phyloP scores from a whole-genome alignment of 2,113 vertebrate genomes.

The Cettia cetti region DNA sequence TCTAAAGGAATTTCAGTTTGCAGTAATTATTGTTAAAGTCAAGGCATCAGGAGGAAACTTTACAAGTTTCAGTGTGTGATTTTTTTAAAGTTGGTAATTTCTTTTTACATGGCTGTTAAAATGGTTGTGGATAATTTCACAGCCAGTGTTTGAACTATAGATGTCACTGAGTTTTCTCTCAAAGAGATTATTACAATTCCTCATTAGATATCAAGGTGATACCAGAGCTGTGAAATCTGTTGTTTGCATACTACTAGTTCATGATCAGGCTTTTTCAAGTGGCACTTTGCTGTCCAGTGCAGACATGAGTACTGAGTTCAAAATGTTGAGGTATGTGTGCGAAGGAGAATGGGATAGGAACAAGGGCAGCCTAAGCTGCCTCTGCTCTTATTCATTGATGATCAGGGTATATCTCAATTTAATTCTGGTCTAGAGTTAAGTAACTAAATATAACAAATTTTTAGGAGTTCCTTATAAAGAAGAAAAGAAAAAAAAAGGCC shows the following conservation, averaged over 20 bases:
- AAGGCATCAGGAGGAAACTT: background rate
- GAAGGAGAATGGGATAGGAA: background rate
- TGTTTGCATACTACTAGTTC: background rate
- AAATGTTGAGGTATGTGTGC: accelerated
- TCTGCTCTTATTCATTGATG: background rate
- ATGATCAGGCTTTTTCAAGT: background rate
- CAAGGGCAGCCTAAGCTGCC: background rate
- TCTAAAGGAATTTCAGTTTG: background rate
- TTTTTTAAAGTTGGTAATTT: background rate
- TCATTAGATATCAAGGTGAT: background rate
- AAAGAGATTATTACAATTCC: background rate
- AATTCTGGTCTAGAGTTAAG: background rate
- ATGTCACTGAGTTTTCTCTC: background rate
- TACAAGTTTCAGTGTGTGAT: background rate
- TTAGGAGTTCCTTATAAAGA: background rate
- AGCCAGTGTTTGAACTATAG: background rate
- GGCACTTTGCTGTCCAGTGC: background rate
- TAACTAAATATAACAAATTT: background rate
- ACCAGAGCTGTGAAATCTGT: background rate
- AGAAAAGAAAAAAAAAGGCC: background rate
- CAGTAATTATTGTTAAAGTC: background rate
- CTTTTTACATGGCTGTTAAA: background rate
- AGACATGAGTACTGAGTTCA: background rate
- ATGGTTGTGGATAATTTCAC: background rate
- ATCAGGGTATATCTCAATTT: background rate